Base-by-base conservation (phyloP, 2,888 invertebrate species). In the Drosophila macrospina region DNA sequence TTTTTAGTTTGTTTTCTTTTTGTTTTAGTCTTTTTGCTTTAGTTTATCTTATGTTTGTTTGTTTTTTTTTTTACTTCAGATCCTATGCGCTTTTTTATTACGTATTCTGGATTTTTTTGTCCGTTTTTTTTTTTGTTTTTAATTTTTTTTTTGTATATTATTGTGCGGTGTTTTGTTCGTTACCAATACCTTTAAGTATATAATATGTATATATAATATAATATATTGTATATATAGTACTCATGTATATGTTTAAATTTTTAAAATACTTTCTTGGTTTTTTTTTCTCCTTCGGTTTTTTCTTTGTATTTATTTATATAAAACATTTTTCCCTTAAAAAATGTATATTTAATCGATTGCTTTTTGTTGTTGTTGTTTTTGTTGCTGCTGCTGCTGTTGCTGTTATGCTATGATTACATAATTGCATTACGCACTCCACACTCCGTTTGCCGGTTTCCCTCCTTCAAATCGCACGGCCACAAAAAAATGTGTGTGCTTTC, bases 121-220 rank as follows among this genome's bases (percentile, higher is more conserved):
- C 16, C 15, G 28, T 45, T 56, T 36, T 26, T 45, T 52, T 45
- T 64, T 37, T 56, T 36, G 34, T 10, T 20, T 3, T 57, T 36
- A 32, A 7, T 37, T 11, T 20, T 48, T 50, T 65, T 65, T 75
- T 86, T 89, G 88, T 89, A 89, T 88, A 89, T 89, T 89, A 89
- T 89, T 90, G 90, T 90, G 89, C 90, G 88, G 87, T 89, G 87
- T 89, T 89, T 83, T 83, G 84, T 83, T 86, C 86, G 86, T 84
- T 83, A 84, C 79, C 81, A 86, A 78, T 86, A 80, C 70, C 80
- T 67, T 85, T 78, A 65, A 82, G 78, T 81, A 84, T 77, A 74
- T 79, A 60, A 77, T 81, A 83, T 55, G 34, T 85, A 78, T 86
- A 74, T 84, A 80, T 78, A 78, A 63, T 74, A 72, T 80, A 71